Conservation (phyloP, 2,797 vertebrate genomes). For the Cichlasoma orientale region DNA sequence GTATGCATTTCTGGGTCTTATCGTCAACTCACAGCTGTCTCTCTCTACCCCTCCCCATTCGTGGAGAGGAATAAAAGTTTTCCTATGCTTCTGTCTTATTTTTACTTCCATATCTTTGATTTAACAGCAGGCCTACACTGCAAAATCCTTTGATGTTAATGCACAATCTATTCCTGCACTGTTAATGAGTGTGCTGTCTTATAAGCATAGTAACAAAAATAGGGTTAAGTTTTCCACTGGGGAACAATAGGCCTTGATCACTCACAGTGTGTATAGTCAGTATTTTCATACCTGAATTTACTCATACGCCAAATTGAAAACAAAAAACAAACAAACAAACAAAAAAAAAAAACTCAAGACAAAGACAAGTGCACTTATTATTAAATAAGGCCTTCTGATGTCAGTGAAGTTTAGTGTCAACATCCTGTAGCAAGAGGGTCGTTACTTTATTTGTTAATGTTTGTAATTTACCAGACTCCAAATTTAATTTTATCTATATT, state of each 20-base stretch:
- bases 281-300: too few species aligned
- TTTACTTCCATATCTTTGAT: constrained; percentile 62
- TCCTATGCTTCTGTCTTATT: constrained; percentile 56
- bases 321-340: too few species aligned
- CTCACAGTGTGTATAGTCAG: too few species aligned
- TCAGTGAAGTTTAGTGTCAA: neutral
- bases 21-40: constrained; percentile 70
- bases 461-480: neutral
- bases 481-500: neutral
- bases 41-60: constrained; percentile 19
- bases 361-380: too few species aligned
- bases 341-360: too few species aligned
- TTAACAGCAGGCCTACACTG: constrained; percentile 47
- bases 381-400: neutral
- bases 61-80: constrained; percentile 31
- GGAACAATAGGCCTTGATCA: neutral
- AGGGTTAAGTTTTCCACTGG: neutral
- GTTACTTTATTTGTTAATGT: too few species aligned
- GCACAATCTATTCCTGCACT: constrained; percentile 31
- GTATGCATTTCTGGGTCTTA: constrained; percentile 74
- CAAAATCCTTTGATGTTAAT: constrained; percentile 52
- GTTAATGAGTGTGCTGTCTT: constrained; percentile 42
- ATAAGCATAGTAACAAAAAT: constrained; percentile 19
- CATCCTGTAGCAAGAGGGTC: neutral
- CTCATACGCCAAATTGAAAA: too few species aligned